These are phyloP conservation scores for Spermophilus dauricus DNA, from an alignment of 2,113 vertebrate genomes.

Conservation along the genomic window DNA sequence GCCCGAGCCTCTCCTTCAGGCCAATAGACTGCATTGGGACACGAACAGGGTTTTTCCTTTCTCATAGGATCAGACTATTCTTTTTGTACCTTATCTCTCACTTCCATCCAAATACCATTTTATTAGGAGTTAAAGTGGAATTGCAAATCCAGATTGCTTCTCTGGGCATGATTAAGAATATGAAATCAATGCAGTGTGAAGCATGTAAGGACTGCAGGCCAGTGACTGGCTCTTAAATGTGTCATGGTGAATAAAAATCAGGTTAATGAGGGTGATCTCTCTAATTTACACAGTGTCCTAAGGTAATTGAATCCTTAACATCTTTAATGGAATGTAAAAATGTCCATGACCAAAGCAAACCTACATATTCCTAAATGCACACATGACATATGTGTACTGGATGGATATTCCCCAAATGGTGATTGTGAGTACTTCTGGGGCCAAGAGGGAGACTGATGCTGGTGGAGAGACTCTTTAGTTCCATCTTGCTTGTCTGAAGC, in stretches of 20 bases:
- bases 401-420: not conserved
- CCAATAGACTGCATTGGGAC: not conserved
- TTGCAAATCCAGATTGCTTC: not conserved
- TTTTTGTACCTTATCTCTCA: not conserved
- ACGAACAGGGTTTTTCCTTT: not conserved
- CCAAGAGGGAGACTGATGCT: not conserved
- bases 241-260: slow-evolving; percentile 29
- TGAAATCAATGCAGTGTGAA: not conserved
- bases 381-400: not conserved
- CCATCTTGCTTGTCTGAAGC: not conserved
- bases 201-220: not conserved
- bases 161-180: not conserved
- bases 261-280: slow-evolving; percentile 35
- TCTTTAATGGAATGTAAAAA: slow-evolving; percentile 16
- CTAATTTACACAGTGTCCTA: slow-evolving; percentile 25
- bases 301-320: slow-evolving; percentile 53
- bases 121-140: slow-evolving; percentile 11
- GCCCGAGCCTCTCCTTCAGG: not conserved
- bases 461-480: not conserved
- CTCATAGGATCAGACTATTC: not conserved
- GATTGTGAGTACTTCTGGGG: not conserved
- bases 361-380: not conserved
- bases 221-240: not conserved
- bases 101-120: slow-evolving; percentile 4
- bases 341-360: not conserved